Conservation (phyloP, 2,888 invertebrate species). For the Penaeus monodon region DNA sequence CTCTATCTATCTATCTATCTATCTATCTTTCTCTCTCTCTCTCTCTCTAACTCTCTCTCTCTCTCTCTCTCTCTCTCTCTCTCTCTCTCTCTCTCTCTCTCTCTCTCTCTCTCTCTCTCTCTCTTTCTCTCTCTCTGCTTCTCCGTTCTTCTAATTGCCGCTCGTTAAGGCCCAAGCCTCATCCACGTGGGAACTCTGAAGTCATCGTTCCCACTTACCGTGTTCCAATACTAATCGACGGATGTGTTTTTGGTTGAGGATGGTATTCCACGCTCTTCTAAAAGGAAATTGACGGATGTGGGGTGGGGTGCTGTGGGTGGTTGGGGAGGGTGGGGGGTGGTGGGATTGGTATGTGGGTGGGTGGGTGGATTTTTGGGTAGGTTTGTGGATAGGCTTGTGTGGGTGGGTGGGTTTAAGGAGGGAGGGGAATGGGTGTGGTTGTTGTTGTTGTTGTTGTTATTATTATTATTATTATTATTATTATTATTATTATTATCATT, state of each 20-base stretch:
- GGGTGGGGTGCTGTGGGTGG: neutral
- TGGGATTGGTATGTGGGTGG: neutral
- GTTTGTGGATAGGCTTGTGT: too few species aligned
- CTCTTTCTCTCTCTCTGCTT: neutral
- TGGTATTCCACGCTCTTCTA: too few species aligned
- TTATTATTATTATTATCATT: too few species aligned
- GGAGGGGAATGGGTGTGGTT: too few species aligned
- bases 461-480: too few species aligned
- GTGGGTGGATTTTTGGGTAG: neutral
- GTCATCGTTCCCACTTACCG: slow-evolving; percentile 26
- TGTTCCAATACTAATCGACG: slow-evolving; percentile 46
- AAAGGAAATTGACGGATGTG: neutral
- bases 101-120: neutral
- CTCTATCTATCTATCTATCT: neutral
- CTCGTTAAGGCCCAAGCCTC: slow-evolving; percentile 35
- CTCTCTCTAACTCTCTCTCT: neutral
- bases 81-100: neutral
- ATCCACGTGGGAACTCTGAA: slow-evolving; percentile 46
- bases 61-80: neutral
- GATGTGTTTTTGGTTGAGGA: neutral
- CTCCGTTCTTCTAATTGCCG: slow-evolving; percentile 46
- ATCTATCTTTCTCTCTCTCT: neutral
- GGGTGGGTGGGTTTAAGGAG: too few species aligned
- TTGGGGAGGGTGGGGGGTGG: neutral
- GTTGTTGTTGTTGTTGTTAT: too few species aligned